These are phyloP conservation scores for Tetragonisca angustula DNA, from an alignment of 2,888 invertebrate species.

Conservation along the genomic window DNA sequence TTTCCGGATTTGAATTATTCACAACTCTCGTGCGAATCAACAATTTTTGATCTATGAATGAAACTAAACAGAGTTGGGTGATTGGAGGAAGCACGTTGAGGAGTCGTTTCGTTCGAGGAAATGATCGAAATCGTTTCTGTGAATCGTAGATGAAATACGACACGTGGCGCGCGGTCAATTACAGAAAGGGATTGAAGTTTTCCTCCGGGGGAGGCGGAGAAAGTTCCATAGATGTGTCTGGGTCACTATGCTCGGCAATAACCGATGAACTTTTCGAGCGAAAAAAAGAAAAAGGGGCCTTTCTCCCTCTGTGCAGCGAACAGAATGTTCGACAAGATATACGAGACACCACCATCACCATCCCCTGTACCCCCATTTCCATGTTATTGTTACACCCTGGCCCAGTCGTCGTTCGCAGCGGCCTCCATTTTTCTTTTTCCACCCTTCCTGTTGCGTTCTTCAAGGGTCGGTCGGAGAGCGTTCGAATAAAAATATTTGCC, in stretches of 20 bases:
- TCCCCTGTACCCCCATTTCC: slow-evolving; percentile 51
- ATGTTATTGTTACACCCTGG: slow-evolving; percentile 53
- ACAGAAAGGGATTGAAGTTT: slow-evolving; percentile 30
- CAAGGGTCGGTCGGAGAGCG: background rate
- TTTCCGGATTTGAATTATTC: background rate
- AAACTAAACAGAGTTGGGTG: background rate
- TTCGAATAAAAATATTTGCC: slow-evolving; percentile 21
- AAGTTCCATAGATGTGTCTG: slow-evolving; percentile 54
- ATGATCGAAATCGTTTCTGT: no score
- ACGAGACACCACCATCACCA: slow-evolving; percentile 13
- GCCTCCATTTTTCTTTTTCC: slow-evolving; percentile 36
- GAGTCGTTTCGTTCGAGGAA: no score
- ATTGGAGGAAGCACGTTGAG: background rate
- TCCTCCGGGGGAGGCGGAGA: background rate
- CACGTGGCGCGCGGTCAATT: slow-evolving; percentile 17
- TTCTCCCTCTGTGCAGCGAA: background rate
- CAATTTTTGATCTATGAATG: background rate
- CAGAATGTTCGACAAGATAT: slow-evolving; percentile 37
- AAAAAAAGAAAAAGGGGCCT: slow-evolving; percentile 17
- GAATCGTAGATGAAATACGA: no score
- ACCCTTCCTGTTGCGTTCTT: background rate
- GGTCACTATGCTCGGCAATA: slow-evolving; percentile 58
- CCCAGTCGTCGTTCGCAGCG: background rate
- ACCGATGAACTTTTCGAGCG: slow-evolving; percentile 55
- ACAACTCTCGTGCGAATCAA: background rate